A percentile compares a stretch with the other conserved stretches of the same genome.
Evolutionary conservation across 2,888 invertebrate genomes (phyloP).

Genomic region (Magallana nippona): DNA sequence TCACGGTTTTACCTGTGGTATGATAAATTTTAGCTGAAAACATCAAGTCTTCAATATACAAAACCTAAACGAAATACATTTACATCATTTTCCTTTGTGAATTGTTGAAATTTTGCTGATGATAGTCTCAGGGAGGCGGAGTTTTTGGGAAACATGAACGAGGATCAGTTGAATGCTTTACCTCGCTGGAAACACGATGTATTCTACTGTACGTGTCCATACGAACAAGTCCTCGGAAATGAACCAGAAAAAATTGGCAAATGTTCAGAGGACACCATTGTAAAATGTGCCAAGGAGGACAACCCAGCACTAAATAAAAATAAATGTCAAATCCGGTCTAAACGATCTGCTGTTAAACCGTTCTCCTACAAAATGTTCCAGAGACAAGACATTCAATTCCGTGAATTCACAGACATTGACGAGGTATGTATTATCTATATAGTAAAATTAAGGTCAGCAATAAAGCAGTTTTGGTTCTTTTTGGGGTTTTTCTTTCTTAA

Average conservation of each 20-base stretch:
- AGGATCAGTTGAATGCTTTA: conserved; percentile 5
- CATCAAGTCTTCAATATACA: no score
- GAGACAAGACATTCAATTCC: not conserved
- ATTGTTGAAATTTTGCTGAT: not conserved
- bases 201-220: conserved; percentile 26
- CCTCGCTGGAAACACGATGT: conserved; percentile 16
- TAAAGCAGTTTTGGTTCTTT: no score
- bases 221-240: not conserved
- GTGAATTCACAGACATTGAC: not conserved
- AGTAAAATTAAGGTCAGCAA: no score
- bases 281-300: conserved; percentile 33
- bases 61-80: no score
- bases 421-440: not conserved
- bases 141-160: conserved; percentile 4
- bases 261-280: conserved; percentile 28
- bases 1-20: no score
- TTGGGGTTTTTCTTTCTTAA: no score
- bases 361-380: not conserved
- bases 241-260: not conserved
- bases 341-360: not conserved
- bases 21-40: no score
- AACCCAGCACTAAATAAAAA: conserved; percentile 22
- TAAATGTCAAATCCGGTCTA: not conserved
- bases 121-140: not conserved
- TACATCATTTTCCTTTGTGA: no score